phyloP scores from a whole-genome alignment of 1,140 invertebrate species.

The Lucilia sericata region DNA sequence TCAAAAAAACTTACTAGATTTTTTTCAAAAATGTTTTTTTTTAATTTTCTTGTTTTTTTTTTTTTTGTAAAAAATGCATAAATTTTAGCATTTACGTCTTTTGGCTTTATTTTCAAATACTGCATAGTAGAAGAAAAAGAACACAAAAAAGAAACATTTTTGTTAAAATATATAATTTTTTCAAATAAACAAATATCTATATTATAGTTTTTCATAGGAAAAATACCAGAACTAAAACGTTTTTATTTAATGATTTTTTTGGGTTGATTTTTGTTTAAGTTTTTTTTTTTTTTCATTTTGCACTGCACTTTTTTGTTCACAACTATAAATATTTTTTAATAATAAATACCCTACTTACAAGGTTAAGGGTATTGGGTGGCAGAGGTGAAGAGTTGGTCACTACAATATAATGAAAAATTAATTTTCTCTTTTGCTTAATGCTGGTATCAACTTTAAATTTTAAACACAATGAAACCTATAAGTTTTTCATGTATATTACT shows the following conservation, averaged over 20 bases:
- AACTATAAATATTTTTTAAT: slow-evolving; percentile 28
- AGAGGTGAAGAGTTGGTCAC: no score
- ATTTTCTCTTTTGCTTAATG: no score
- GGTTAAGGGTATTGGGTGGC: background rate
- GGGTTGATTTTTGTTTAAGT: no score
- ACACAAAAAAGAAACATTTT: slow-evolving; percentile 22
- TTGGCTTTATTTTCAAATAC: slow-evolving; percentile 36
- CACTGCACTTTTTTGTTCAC: slow-evolving; percentile 10
- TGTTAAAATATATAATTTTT: slow-evolving; percentile 37
- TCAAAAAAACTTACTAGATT: slow-evolving; percentile 26
- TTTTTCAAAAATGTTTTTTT: background rate
- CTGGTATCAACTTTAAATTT: no score
- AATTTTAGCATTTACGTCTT: slow-evolving; percentile 43
- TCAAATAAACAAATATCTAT: slow-evolving; percentile 18
- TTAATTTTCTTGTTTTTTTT: slow-evolving; percentile 1
- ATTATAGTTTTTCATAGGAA: slow-evolving; percentile 21
- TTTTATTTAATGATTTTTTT: background rate
- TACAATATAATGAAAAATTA: no score
- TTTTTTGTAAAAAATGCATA: slow-evolving; percentile 40
- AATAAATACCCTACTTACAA: background rate
- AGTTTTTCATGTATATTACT: no score
- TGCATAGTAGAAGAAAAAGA: background rate
- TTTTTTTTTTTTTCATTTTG: background rate
- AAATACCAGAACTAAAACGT: slow-evolving; percentile 14
- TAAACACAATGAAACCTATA: no score